These are phyloP conservation scores for Drosophila arizonae DNA, from an alignment of 1,140 invertebrate species.

Conservation along the genomic window DNA sequence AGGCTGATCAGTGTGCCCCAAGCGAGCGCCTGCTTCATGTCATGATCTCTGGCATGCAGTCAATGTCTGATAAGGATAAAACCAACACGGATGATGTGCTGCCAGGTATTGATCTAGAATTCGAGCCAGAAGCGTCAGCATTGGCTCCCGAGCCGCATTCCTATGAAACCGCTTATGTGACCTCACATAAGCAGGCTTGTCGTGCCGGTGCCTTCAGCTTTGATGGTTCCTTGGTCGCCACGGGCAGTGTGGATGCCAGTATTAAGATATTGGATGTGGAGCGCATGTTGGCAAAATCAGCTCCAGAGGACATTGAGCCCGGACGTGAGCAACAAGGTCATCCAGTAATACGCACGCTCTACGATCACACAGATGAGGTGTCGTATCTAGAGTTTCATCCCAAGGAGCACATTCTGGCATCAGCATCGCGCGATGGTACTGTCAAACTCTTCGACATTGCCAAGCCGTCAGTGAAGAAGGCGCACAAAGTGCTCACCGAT, in stretches of 20 bases:
- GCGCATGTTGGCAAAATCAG: slow-evolving; percentile 97
- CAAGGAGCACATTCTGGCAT: slow-evolving; percentile 94
- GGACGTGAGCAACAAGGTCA: slow-evolving; percentile 94
- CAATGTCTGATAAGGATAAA: slow-evolving; percentile 89
- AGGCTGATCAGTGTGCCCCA: slow-evolving; percentile 96
- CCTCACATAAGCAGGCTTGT: slow-evolving; percentile 98
- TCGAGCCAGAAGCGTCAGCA: slow-evolving; percentile 95
- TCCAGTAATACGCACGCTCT: slow-evolving; percentile 99
- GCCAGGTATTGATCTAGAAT: slow-evolving; percentile 95
- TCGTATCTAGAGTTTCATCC: slow-evolving; percentile 99
- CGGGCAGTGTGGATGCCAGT: slow-evolving; percentile 98
- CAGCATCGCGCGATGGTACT: slow-evolving; percentile 96
- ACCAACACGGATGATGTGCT: slow-evolving; percentile 89
- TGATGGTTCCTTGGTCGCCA: slow-evolving; percentile 98
- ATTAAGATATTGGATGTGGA: slow-evolving; percentile 99
- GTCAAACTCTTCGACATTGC: slow-evolving; percentile 99
- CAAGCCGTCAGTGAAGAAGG: slow-evolving; percentile 98
- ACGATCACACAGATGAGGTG: slow-evolving; percentile 99
- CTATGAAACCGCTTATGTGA: slow-evolving; percentile 99
- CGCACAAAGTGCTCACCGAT: slow-evolving; percentile 97
- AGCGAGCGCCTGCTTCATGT: slow-evolving; percentile 95
- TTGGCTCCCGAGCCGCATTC: slow-evolving; percentile 96
- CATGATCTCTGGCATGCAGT: slow-evolving; percentile 92
- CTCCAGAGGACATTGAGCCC: slow-evolving; percentile 91
- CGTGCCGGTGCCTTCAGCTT: slow-evolving; percentile 96